Conservation (phyloP, 2,888 invertebrate genomes). For the Platynereis dumerilii region DNA sequence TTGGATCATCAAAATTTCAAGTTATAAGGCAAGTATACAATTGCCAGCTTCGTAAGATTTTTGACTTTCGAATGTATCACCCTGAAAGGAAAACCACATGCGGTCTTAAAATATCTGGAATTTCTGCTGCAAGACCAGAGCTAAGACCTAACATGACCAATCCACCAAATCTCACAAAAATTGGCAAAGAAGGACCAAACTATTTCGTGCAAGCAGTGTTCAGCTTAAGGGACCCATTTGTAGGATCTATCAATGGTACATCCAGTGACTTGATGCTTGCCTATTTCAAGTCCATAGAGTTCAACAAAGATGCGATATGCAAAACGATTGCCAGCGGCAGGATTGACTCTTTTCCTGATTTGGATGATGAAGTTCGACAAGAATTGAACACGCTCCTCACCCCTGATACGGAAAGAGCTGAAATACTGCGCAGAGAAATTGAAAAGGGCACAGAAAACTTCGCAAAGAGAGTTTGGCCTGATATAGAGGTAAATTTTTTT, state of each 20-base stretch:
- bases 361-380: neutral
- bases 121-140: neutral
- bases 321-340: neutral
- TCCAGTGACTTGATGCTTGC: neutral
- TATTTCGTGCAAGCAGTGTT: neutral
- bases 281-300: conserved; percentile 3
- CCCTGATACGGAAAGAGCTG: conserved; percentile 1
- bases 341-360: neutral
- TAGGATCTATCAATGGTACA: neutral
- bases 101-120: neutral
- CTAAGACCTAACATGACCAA: neutral
- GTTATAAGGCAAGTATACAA: neutral
- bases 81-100: neutral
- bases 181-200: neutral
- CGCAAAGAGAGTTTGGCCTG: too few relatives aligned
- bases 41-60: neutral
- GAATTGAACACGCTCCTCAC: neutral
- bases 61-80: neutral
- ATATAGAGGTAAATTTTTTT: too few relatives aligned
- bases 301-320: neutral
- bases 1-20: neutral
- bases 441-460: too few relatives aligned
- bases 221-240: neutral
- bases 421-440: neutral
- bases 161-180: neutral